Conservation (phyloP, 2,113 vertebrate species). For the Antechinus stuartii region DNA sequence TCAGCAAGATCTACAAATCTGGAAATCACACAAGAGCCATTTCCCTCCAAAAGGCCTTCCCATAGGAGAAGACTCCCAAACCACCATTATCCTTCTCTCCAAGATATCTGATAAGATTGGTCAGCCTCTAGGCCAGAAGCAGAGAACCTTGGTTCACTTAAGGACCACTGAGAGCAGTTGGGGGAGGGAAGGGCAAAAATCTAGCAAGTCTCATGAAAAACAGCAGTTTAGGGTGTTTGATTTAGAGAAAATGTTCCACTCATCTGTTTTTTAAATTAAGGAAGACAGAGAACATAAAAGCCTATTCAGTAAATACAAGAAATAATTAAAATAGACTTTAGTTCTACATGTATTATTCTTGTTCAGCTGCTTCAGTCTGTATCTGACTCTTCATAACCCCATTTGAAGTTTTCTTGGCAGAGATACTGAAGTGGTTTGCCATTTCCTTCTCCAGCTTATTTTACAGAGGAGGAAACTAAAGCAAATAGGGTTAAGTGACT, state of each 20-base stretch:
- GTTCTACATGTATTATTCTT: background rate
- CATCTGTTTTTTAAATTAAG: background rate
- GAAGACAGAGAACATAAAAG: background rate
- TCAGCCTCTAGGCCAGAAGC: background rate
- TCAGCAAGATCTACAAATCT: background rate
- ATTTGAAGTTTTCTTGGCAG: background rate
- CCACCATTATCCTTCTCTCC: background rate
- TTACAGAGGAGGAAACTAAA: background rate
- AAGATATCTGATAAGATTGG: background rate
- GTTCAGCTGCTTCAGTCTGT: background rate
- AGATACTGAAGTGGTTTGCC: background rate
- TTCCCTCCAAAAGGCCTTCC: background rate
- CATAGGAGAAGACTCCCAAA: too few relatives aligned
- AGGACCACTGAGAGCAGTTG: background rate
- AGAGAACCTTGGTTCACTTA: background rate
- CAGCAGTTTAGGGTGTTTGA: background rate
- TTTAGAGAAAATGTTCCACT: background rate
- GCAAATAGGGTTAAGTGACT: background rate
- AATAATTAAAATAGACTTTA: background rate
- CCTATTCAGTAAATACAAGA: background rate
- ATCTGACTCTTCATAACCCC: background rate
- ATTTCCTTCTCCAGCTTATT: background rate
- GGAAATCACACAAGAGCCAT: background rate
- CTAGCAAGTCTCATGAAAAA: background rate
- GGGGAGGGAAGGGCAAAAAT: background rate